Conservation (phyloP, 2,888 invertebrate genomes). For the Ectemnius cavifrons region DNA sequence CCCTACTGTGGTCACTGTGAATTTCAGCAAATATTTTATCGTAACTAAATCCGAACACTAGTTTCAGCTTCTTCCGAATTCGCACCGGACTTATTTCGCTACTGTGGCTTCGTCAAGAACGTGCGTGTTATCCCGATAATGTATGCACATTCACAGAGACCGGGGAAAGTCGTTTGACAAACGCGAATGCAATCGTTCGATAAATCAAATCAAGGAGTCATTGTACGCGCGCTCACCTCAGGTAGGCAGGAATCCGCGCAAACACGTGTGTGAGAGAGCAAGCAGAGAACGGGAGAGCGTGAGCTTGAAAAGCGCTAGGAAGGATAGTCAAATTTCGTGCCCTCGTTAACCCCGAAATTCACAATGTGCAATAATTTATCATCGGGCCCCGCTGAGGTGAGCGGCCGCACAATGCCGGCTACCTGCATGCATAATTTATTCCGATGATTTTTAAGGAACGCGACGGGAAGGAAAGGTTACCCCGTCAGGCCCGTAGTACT, state of each 20-base stretch:
- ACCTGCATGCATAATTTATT: constrained; percentile 72
- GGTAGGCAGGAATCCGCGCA: constrained; percentile 45
- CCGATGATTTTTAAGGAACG: constrained; percentile 64
- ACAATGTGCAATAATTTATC: constrained; percentile 75
- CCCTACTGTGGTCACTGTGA: not conserved
- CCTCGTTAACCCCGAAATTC: constrained; percentile 72
- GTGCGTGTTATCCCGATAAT: constrained; percentile 1
- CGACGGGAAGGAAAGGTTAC: constrained; percentile 56
- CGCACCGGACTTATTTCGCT: not conserved
- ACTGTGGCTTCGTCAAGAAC: not conserved
- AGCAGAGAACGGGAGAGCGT: constrained; percentile 66
- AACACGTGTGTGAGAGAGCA: constrained; percentile 25
- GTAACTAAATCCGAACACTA: not conserved
- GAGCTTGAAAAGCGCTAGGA: constrained; percentile 72
- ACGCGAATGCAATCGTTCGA: constrained; percentile 65
- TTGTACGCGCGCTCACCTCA: constrained; percentile 64
- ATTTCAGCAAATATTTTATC: not conserved
- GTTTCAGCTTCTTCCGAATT: too few species aligned
- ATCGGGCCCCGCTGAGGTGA: constrained; percentile 72
- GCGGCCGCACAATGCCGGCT: constrained; percentile 67
- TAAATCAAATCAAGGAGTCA: constrained; percentile 75
- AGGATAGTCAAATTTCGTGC: constrained; percentile 76
- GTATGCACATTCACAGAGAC: constrained; percentile 15
- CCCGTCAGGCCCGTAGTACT: constrained; percentile 49
- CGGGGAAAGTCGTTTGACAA: not conserved